Base-by-base conservation (phyloP, 1,140 invertebrate species). In the Pseudomyrmex flavicornis region DNA sequence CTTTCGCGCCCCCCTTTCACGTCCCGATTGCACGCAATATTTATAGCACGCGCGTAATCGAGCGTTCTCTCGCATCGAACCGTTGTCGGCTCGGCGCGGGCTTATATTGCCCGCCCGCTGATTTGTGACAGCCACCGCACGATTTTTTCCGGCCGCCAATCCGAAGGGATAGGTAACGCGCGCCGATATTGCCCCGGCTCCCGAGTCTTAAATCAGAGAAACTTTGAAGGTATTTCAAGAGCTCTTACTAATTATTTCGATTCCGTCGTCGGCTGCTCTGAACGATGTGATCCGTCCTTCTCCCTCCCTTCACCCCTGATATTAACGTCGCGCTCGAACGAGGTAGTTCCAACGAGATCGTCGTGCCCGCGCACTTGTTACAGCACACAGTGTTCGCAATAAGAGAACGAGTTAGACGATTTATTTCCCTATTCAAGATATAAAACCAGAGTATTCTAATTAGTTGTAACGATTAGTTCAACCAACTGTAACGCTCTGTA, bases 1-100 rank as follows among this genome's bases (percentile, higher is more conserved):
- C 82, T 89, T 89, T 88, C 73, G 75, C 88, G 79, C 75, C 82
- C 12, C 76, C 44, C 66, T 80, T 82, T 66, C 80, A 77, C 73
- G 62, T 79, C 70, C 84, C 87, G 80, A 88, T 89, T 86, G 88
- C 87, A 88, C 88, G 88, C 82, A 89, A 88, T 89, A 89, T 89
- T 89, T 89, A 88, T 89, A 84, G 87, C 87, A 69, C 66, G 72
- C 87, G 84, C 85, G 88, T 88, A 89, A 89, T 89, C 87, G 87
- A 88, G 61, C 87, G 88, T 88, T 89, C 87, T 82, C 82, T 54
- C 77, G 12, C 75, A 75, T 58, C 59, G 76, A 88, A 82, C 84
- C 85, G 59, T 59, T 83, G 56, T 44, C 50, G 12, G 63, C 54
- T 26, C 20, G 44, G 22, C 76, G 73, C 61, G 44, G 66, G 77